A percentile compares a stretch with the other conserved stretches of the same genome.
Conservation (phyloP, 2,888 invertebrate genomes). For the Litoditis marina region DNA sequence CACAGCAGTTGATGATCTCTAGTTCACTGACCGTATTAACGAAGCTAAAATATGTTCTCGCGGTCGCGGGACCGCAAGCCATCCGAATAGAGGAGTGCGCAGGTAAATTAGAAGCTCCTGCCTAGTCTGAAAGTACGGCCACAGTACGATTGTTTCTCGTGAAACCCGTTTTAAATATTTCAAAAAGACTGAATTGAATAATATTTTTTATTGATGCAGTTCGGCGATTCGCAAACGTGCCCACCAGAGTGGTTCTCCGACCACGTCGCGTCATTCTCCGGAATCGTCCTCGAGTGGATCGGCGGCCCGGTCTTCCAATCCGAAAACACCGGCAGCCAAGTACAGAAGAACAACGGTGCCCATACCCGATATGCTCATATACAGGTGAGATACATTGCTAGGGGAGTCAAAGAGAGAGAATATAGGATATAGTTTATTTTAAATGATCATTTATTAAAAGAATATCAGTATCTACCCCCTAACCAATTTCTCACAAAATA, state of each 20-base stretch:
- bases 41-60: neutral
- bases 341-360: conserved; percentile 3
- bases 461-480: no score
- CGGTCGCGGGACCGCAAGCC: neutral
- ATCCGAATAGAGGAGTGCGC: neutral
- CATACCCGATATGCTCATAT: conserved; percentile 15
- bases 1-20: neutral
- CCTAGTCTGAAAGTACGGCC: no score
- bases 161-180: no score
- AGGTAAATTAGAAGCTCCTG: no score
- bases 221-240: neutral
- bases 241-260: conserved; percentile 22
- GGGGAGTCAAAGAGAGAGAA: no score
- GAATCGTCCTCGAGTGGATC: conserved; percentile 29
- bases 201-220: neutral
- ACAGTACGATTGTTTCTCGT: no score
- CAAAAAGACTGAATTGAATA: neutral
- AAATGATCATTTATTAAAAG: no score
- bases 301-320: neutral
- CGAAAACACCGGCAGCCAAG: neutral
- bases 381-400: conserved; percentile 2
- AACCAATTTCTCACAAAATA: no score
- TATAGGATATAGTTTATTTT: no score
- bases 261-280: conserved; percentile 36
- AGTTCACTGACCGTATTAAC: conserved; percentile 1